These are phyloP conservation scores for Helarctos malayanus DNA, from an alignment of 2,797 vertebrate species.

Conservation along the genomic window DNA sequence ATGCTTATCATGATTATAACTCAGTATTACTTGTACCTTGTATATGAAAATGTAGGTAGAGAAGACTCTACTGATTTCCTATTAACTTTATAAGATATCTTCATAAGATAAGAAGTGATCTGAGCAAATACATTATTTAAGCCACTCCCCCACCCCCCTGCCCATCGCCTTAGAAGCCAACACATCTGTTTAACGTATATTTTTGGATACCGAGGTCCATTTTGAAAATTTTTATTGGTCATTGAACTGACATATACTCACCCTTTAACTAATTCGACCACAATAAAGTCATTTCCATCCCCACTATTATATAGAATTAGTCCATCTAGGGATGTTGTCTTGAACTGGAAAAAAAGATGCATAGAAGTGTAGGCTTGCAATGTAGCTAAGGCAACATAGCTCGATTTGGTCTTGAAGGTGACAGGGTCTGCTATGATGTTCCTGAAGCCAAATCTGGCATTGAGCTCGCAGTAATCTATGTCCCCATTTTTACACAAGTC, in stretches of 20 bases:
- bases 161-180: neutral
- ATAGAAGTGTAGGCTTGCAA: slow-evolving; percentile 99
- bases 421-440: slow-evolving; percentile 99
- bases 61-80: neutral
- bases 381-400: slow-evolving; percentile 96
- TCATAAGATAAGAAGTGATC: neutral
- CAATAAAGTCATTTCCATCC: slow-evolving; percentile 99
- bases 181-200: neutral
- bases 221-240: neutral
- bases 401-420: slow-evolving; percentile 99
- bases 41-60: neutral
- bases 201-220: neutral
- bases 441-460: slow-evolving; percentile 98
- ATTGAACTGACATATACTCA: slow-evolving; percentile 85
- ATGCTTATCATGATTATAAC: neutral
- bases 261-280: slow-evolving; percentile 99
- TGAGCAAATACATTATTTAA: neutral
- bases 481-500: slow-evolving; percentile 99
- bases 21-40: neutral
- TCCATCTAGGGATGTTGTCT: slow-evolving; percentile 98
- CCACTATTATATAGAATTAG: slow-evolving; percentile 98
- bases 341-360: slow-evolving; percentile 99
- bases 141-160: fast-evolving
- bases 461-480: slow-evolving; percentile 99
- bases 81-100: neutral